phyloP scores from a whole-genome alignment of 2,797 vertebrate genomes.

The Valencia hispanica region DNA sequence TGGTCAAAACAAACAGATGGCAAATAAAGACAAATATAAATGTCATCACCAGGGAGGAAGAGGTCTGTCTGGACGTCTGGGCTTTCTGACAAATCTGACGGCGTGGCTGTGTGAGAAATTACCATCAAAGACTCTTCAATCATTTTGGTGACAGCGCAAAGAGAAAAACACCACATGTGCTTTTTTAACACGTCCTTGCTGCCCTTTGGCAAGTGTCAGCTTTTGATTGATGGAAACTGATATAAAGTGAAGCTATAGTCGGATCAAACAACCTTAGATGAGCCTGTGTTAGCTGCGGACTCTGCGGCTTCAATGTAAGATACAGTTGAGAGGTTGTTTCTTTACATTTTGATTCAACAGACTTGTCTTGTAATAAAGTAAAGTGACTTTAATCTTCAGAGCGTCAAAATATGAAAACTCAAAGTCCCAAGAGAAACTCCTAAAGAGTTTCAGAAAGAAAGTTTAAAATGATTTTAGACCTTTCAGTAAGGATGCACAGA shows the following conservation, averaged over 20 bases:
- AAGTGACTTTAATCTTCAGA: background rate
- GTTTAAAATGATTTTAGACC: background rate
- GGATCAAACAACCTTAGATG: background rate
- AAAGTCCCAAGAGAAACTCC: background rate
- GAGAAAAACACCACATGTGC: conserved; percentile 16
- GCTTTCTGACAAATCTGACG: conserved; percentile 23
- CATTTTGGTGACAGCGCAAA: conserved; percentile 24
- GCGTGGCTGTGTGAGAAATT: conserved; percentile 26
- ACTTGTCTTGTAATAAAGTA: background rate
- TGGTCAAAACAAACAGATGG: conserved; percentile 22
- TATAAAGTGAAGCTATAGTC: background rate
- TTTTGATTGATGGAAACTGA: conserved; percentile 18
- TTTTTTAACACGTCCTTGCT: conserved; percentile 22
- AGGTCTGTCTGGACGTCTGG: conserved; percentile 9
- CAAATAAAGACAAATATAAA: conserved; percentile 39
- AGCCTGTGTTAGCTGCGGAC: too few species aligned
- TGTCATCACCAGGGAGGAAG: conserved; percentile 8
- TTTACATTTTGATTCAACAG: background rate
- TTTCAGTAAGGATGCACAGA: too few species aligned
- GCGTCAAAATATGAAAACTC: background rate
- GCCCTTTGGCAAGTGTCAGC: conserved; percentile 26
- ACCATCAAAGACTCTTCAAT: conserved; percentile 24
- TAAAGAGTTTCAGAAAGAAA: too few species aligned
- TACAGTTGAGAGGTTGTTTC: background rate
- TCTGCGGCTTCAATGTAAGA: background rate